A percentile compares a stretch with the other conserved stretches of the same genome.
phyloP scores from a whole-genome alignment of 1,140 invertebrate genomes.

The Brachionus asplanchnoidis region DNA sequence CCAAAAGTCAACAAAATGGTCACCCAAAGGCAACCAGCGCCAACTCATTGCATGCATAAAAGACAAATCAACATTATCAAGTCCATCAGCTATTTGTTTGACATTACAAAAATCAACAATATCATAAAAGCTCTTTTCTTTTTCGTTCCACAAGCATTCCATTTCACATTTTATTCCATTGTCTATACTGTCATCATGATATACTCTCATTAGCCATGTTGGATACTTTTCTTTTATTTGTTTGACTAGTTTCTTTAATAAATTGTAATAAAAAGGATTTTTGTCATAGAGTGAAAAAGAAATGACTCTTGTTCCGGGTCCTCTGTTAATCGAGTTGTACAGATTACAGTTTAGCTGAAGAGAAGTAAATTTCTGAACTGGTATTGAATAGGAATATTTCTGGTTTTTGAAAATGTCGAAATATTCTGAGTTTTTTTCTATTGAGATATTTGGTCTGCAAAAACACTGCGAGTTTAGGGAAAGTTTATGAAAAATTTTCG shows the following conservation, averaged over 20 bases:
- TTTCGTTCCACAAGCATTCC: neutral
- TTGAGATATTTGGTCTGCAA: neutral
- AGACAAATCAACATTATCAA: neutral
- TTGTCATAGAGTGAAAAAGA: constrained; percentile 19
- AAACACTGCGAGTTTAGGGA: neutral
- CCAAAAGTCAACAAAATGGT: constrained; percentile 13
- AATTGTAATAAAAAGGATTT: neutral
- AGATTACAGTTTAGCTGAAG: neutral
- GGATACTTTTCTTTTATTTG: constrained; percentile 23
- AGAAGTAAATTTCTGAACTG: neutral
- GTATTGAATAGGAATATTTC: neutral
- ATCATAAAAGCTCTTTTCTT: neutral
- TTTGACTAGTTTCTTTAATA: constrained; percentile 4
- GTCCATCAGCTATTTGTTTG: neutral
- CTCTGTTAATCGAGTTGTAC: constrained; percentile 22
- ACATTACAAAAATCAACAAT: constrained; percentile 38
- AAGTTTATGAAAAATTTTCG: neutral
- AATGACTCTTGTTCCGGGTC: neutral
- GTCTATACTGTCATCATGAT: constrained; percentile 7
- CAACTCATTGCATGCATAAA: constrained; percentile 36
- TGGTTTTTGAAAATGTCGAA: neutral
- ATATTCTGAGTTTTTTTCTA: neutral
- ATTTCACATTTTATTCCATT: neutral
- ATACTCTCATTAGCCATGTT: constrained; percentile 3
- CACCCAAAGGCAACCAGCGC: constrained; percentile 24